Conservation (phyloP, 2,888 invertebrate species). For the Catocala nupta region DNA sequence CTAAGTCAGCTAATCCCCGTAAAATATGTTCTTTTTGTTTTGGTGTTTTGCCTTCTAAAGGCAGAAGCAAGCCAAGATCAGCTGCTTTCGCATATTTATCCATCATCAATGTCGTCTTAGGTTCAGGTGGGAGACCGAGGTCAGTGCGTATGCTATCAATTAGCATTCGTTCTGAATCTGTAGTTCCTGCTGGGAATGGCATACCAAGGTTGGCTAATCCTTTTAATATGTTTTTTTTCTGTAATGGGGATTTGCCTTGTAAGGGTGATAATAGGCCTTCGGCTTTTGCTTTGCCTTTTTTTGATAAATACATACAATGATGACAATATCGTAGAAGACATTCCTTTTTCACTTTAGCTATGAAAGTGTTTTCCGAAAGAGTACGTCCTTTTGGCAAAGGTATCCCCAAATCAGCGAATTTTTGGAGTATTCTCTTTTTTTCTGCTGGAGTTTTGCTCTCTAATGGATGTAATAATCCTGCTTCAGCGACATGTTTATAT, state of each 20-base stretch:
- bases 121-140: conserved; percentile 30
- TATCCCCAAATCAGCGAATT: conserved; percentile 10
- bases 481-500: conserved; percentile 28
- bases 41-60: conserved; percentile 24
- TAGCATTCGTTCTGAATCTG: conserved; percentile 26
- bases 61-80: conserved; percentile 16
- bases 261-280: conserved; percentile 20
- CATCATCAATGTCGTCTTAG: conserved; percentile 23
- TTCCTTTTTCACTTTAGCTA: conserved; percentile 8
- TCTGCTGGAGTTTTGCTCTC: conserved; percentile 12
- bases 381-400: conserved; percentile 13
- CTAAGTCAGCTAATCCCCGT: conserved; percentile 11
- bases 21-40: conserved; percentile 26
- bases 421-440: not conserved
- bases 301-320: conserved; percentile 6
- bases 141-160: conserved; percentile 22
- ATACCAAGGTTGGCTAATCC: conserved; percentile 25
- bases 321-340: not conserved
- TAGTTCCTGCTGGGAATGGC: conserved; percentile 27
- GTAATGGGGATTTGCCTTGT: conserved; percentile 21
- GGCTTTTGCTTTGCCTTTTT: conserved; percentile 16
- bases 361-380: conserved; percentile 12
- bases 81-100: conserved; percentile 21
- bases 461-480: conserved; percentile 30
- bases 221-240: conserved; percentile 29